phyloP scores from a whole-genome alignment of 2,113 vertebrate genomes.

The Procavia capensis region DNA sequence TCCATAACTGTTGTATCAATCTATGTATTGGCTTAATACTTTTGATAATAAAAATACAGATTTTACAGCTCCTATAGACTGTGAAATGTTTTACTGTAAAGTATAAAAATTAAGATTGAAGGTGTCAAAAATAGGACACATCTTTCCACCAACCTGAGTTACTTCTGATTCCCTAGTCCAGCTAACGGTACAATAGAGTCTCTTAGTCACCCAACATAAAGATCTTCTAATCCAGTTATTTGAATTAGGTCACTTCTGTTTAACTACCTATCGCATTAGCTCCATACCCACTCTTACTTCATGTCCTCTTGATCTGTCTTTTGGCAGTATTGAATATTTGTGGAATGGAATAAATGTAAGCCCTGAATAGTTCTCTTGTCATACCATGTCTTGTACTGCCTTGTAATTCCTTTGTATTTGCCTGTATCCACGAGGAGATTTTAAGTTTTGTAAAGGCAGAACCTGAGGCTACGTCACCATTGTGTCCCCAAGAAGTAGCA shows the following conservation, averaged over 20 bases:
- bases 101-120: background rate
- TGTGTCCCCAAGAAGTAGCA: background rate
- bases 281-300: background rate
- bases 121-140: background rate
- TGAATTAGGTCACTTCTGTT: background rate
- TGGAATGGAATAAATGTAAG: background rate
- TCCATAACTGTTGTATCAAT: background rate
- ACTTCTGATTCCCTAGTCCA: background rate
- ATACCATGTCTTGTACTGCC: background rate
- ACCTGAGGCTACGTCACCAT: background rate
- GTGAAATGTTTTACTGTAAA: background rate
- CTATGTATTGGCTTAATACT: background rate
- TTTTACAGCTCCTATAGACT: background rate
- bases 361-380: background rate
- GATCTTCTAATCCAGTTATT: background rate
- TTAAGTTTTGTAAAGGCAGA: background rate
- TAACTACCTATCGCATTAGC: background rate
- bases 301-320: background rate
- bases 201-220: background rate
- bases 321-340: background rate
- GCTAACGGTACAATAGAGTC: background rate
- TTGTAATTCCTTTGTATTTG: background rate
- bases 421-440: background rate
- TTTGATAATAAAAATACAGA: conserved; percentile 26
- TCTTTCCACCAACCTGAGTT: background rate